phyloP scores from a whole-genome alignment of 1,140 invertebrate genomes.

The Asobara japonica region DNA sequence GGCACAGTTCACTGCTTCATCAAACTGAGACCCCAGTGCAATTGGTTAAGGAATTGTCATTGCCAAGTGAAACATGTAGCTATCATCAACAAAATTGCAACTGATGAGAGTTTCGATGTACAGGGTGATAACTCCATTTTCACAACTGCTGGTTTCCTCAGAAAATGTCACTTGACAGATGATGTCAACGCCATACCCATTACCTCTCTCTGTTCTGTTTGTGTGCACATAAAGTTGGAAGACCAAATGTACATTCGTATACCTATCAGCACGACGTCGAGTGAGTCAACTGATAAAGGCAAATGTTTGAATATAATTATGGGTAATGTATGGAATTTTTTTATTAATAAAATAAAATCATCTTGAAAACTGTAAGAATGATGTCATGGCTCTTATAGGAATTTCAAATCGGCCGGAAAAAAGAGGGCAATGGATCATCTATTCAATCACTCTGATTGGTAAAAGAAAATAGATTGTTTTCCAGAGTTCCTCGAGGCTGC shows the following conservation, averaged over 20 bases:
- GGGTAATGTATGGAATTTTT: no score
- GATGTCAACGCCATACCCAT: not conserved
- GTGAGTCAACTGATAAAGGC: not conserved
- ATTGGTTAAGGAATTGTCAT: not conserved
- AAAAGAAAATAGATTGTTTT: no score
- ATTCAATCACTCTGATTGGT: no score
- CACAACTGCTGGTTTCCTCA: not conserved
- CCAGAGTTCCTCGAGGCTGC: no score
- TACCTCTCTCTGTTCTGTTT: not conserved
- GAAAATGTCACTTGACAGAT: not conserved
- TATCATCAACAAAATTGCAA: not conserved
- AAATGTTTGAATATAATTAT: no score
- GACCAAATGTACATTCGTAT: not conserved
- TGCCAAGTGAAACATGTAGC: not conserved
- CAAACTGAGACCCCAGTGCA: not conserved
- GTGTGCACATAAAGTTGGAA: not conserved
- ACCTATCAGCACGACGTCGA: not conserved
- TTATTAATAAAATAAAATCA: no score
- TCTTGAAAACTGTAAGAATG: no score
- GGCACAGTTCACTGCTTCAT: not conserved
- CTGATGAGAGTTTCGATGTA: not conserved
- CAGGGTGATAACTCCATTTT: not conserved
- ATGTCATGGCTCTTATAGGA: no score
- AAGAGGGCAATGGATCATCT: no score
- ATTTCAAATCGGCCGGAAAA: no score